Evolutionary conservation across 1,140 invertebrate genomes (phyloP).

Genomic region (Drosophila lini): DNA sequence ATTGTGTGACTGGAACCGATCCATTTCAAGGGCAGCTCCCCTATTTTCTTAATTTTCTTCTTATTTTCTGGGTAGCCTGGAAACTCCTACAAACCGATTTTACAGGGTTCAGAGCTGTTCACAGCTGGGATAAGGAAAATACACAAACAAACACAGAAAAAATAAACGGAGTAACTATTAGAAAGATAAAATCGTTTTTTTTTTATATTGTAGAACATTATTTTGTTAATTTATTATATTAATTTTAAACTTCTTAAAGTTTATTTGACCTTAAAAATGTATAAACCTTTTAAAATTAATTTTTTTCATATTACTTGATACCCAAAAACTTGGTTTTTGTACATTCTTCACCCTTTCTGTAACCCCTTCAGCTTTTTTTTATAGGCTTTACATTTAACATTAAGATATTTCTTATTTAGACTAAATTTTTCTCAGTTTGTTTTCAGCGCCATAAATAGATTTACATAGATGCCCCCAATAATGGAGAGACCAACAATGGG

Average conservation of each 20-base stretch:
- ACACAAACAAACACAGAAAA: neutral
- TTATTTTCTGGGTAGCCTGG: slow-evolving; percentile 1
- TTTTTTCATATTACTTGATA: too few species aligned
- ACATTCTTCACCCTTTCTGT: too few species aligned
- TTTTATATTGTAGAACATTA: too few species aligned
- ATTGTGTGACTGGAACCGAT: slow-evolving; percentile 18
- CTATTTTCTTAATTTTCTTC: slow-evolving; percentile 1
- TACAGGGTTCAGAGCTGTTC: neutral
- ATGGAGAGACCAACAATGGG: slow-evolving; percentile 42
- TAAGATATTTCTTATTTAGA: too few species aligned
- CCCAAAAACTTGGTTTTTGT: too few species aligned
- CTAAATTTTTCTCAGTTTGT: neutral
- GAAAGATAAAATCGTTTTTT: neutral
- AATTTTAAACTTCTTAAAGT: neutral
- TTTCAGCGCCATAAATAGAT: slow-evolving; percentile 31
- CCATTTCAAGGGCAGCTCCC: slow-evolving; percentile 42
- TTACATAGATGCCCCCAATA: slow-evolving; percentile 34
- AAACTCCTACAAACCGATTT: neutral
- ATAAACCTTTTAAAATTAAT: neutral
- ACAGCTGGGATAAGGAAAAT: slow-evolving; percentile 1
- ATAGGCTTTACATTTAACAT: accelerated
- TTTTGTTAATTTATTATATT: too few species aligned
- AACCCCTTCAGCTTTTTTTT: neutral
- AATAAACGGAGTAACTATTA: neutral
- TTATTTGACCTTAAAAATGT: neutral